Evolutionary conservation across 23 tunicate genomes (phyloP).

Genomic region (Corella eumyota): DNA sequence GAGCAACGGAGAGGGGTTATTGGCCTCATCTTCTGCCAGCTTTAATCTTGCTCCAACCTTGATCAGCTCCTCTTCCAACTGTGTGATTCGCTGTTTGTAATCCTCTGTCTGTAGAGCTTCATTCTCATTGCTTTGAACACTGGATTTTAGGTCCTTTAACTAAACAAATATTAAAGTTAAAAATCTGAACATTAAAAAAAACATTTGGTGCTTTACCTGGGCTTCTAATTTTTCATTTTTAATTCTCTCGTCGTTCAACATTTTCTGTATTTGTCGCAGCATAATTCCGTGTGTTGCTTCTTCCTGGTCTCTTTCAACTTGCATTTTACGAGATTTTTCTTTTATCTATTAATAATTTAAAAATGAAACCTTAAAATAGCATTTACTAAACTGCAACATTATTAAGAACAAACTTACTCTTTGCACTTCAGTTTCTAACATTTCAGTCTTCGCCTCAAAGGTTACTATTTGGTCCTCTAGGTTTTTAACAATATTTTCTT

Average conservation of each 20-base stretch:
- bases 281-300: conserved; percentile 81
- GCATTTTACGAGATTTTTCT: conserved; percentile 46
- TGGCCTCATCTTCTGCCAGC: conserved; percentile 56
- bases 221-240: conserved; percentile 49
- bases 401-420: conserved; percentile 9
- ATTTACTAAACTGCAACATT: neutral
- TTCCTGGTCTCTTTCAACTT: conserved; percentile 67
- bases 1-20: conserved; percentile 57
- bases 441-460: conserved; percentile 11
- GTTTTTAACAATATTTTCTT: conserved; percentile 24
- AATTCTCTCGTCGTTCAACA: conserved; percentile 78
- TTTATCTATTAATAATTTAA: conserved; percentile 31
- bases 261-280: conserved; percentile 84
- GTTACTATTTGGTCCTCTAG: conserved; percentile 34
- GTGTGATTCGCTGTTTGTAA: conserved; percentile 36
- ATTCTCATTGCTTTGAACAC: conserved; percentile 16
- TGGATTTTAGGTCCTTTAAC: conserved; percentile 40
- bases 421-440: conserved; percentile 39
- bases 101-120: conserved; percentile 50
- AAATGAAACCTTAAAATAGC: neutral
- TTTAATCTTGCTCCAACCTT: conserved; percentile 30
- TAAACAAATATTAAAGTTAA: too few relatives aligned
- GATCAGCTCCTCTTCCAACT: conserved; percentile 42
- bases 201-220: too few relatives aligned
- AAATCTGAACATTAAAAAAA: too few relatives aligned